Evolutionary conservation across 2,797 vertebrate species (phyloP).

Genomic region (Paramormyrops hopkinsi): DNA sequence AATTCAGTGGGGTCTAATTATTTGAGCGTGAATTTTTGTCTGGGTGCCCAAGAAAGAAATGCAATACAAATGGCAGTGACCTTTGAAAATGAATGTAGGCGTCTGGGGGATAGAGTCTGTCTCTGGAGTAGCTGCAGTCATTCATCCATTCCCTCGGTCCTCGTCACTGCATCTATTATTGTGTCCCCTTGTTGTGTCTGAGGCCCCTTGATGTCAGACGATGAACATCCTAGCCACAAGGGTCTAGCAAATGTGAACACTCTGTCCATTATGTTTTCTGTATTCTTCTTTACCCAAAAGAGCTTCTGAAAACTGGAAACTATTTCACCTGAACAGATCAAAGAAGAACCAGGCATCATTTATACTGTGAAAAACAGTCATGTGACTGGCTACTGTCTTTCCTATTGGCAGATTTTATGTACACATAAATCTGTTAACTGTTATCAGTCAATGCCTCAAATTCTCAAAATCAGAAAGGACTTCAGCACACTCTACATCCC

Average conservation of each 20-base stretch:
- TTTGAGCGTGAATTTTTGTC: neutral
- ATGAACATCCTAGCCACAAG: neutral
- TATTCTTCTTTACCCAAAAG: neutral
- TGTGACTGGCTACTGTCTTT: neutral
- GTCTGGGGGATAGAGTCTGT: neutral
- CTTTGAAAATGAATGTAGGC: neutral
- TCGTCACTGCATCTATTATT: neutral
- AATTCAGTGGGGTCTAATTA: neutral
- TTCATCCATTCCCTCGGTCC: neutral
- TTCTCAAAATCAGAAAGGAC: neutral
- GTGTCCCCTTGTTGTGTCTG: neutral
- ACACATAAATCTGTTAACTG: neutral
- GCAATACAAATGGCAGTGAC: neutral
- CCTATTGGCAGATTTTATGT: neutral
- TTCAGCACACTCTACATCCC: neutral
- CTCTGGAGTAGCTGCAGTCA: neutral
- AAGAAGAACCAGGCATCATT: neutral
- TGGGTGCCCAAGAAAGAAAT: neutral
- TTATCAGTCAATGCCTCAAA: constrained; percentile 2
- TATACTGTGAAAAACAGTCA: neutral
- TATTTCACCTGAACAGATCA: neutral
- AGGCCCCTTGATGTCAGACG: neutral
- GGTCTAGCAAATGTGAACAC: neutral
- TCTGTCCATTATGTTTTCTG: neutral
- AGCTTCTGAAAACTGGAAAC: neutral